Evolutionary conservation across 2,797 vertebrate genomes (phyloP).

Genomic region (Acropternis orthonyx): DNA sequence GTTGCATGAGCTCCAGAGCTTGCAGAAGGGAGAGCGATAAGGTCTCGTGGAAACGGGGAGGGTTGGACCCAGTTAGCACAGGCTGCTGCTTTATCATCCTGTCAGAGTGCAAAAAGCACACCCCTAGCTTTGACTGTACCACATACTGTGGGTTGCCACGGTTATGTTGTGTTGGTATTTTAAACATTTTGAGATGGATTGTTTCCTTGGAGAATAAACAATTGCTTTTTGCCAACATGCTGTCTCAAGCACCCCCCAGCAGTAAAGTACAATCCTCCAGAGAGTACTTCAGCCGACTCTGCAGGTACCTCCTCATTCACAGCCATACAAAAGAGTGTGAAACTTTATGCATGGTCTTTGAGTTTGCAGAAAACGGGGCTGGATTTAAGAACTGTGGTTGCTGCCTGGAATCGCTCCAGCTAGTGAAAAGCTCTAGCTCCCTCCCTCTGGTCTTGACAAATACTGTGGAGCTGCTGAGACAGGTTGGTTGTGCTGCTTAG

Average conservation of each 20-base stretch:
- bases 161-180: background rate
- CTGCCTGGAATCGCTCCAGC: background rate
- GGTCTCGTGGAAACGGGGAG: background rate
- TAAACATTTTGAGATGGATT: background rate
- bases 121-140: background rate
- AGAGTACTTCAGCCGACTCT: background rate
- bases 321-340: background rate
- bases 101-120: background rate
- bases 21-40: background rate
- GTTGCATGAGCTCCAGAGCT: background rate
- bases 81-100: background rate
- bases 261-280: background rate
- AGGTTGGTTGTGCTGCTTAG: background rate
- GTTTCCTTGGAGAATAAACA: slow-evolving; percentile 32
- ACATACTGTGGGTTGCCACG: background rate
- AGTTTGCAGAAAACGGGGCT: background rate
- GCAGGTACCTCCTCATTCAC: background rate
- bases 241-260: background rate
- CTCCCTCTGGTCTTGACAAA: background rate
- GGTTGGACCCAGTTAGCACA: background rate
- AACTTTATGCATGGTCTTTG: background rate
- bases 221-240: background rate
- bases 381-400: background rate
- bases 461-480: background rate
- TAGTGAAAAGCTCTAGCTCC: background rate